Evolutionary conservation across 2,797 vertebrate genomes (phyloP).

Genomic region (Sebastiscus tertius): DNA sequence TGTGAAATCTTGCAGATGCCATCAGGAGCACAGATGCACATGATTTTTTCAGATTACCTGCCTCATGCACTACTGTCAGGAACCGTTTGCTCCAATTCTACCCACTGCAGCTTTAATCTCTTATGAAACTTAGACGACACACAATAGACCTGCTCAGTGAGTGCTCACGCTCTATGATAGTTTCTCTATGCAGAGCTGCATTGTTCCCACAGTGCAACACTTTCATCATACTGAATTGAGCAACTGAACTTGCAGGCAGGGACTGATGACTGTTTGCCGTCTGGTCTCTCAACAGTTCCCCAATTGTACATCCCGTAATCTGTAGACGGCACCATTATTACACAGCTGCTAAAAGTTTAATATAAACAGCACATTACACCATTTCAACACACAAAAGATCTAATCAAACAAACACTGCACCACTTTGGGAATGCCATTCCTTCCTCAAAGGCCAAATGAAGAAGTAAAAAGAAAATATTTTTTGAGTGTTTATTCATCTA

Average conservation of each 20-base stretch:
- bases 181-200: background rate
- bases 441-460: slow-evolving; percentile 8
- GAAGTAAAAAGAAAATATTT: slow-evolving; percentile 2
- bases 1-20: no score
- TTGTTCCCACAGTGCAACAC: background rate
- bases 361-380: slow-evolving; percentile 12
- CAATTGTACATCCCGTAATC: slow-evolving; percentile 36
- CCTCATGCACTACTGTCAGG: no score
- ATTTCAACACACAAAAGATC: slow-evolving; percentile 9
- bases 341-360: slow-evolving; percentile 3
- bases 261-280: slow-evolving; percentile 41
- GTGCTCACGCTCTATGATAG: background rate
- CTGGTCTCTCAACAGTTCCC: slow-evolving; percentile 46
- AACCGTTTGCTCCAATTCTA: no score
- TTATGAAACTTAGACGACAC: background rate
- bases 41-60: no score
- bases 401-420: slow-evolving; percentile 8
- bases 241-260: slow-evolving; percentile 23
- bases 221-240: slow-evolving; percentile 46
- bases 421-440: background rate
- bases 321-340: slow-evolving; percentile 19
- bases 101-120: background rate
- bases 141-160: background rate
- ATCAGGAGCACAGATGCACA: no score
- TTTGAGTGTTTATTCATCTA: slow-evolving; percentile 34